These are phyloP conservation scores for Dascillus cervinus DNA, from an alignment of 2,888 invertebrate genomes.

Conservation along the genomic window DNA sequence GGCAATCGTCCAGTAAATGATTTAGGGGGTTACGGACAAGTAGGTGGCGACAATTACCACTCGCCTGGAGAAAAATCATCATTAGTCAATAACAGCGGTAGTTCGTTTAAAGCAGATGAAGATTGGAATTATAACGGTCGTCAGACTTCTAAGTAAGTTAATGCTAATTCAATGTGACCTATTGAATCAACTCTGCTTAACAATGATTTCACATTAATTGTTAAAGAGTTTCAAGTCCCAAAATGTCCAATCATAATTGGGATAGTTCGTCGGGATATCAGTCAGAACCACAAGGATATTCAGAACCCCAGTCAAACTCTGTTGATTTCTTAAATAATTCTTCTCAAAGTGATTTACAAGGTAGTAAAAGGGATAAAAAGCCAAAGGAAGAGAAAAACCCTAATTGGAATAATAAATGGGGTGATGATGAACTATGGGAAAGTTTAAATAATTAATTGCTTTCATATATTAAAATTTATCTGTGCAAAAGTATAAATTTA, in stretches of 20 bases:
- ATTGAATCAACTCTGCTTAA: no score
- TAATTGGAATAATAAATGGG: slow-evolving; percentile 42
- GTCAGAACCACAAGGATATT: slow-evolving; percentile 33
- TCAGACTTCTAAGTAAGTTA: slow-evolving; percentile 38
- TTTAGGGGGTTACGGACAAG: slow-evolving; percentile 37
- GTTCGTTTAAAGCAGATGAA: slow-evolving; percentile 30
- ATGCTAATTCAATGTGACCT: slow-evolving; percentile 1
- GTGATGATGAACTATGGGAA: slow-evolving; percentile 56
- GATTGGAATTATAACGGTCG: slow-evolving; percentile 41
- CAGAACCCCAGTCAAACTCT: slow-evolving; percentile 33
- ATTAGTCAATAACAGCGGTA: slow-evolving; percentile 37
- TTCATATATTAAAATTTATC: no score
- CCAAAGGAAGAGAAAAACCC: slow-evolving; percentile 33
- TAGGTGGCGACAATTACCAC: slow-evolving; percentile 40
- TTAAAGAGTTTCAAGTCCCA: slow-evolving; percentile 39
- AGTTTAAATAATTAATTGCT: slow-evolving; percentile 49
- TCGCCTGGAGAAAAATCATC: slow-evolving; percentile 44
- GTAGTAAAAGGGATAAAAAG: slow-evolving; percentile 27
- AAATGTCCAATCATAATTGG: slow-evolving; percentile 27
- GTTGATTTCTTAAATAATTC: slow-evolving; percentile 30
- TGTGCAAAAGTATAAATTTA: no score
- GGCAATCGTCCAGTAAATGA: slow-evolving; percentile 22
- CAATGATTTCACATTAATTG: slow-evolving; percentile 1
- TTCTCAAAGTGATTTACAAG: slow-evolving; percentile 19
- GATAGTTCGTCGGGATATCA: slow-evolving; percentile 33